Evolutionary conservation across 2,113 vertebrate species (phyloP).

Genomic region (Marcusenius ussheri): DNA sequence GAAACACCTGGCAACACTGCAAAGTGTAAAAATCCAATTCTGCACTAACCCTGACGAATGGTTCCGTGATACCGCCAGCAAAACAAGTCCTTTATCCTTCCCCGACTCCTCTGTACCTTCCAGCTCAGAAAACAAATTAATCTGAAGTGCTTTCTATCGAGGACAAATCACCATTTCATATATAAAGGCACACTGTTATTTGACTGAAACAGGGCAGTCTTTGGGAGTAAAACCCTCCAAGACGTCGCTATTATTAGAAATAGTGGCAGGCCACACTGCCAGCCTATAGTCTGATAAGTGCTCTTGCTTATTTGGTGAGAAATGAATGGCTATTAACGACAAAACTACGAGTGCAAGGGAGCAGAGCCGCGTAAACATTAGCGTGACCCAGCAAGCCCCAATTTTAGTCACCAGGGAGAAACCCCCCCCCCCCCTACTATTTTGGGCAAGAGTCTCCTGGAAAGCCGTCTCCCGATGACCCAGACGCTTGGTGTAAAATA

Average conservation of each 20-base stretch:
- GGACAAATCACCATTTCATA: slow-evolving; percentile 1
- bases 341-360: too few species aligned
- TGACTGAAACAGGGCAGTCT: neutral
- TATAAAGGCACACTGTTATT: neutral
- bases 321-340: neutral
- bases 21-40: slow-evolving; percentile 1
- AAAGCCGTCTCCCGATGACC: neutral
- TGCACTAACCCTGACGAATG: neutral
- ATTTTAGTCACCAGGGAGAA: neutral
- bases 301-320: neutral
- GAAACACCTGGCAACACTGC: neutral
- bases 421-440: neutral
- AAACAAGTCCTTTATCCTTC: neutral
- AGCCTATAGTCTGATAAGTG: neutral
- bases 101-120: neutral
- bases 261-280: neutral
- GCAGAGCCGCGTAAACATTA: neutral
- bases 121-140: neutral
- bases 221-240: neutral
- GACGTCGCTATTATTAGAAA: neutral
- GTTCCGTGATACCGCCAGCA: neutral
- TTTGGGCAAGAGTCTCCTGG: neutral
- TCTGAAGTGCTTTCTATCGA: neutral
- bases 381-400: neutral
- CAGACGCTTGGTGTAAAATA: neutral